Evolutionary conservation across 1,140 invertebrate species (phyloP).

Genomic region (Hylyphantes graminicola): DNA sequence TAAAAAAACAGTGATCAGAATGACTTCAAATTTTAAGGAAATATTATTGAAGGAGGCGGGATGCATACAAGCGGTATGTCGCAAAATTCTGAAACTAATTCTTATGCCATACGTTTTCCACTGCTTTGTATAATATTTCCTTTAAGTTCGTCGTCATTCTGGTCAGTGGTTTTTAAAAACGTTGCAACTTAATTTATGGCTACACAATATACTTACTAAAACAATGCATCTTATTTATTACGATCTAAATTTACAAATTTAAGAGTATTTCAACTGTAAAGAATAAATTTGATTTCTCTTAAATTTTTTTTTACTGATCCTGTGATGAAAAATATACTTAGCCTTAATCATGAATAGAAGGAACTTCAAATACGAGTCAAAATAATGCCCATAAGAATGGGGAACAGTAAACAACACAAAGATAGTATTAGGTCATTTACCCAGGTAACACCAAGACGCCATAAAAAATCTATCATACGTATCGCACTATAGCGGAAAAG

Average conservation of each 20-base stretch:
- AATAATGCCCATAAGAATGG: constrained; percentile 49
- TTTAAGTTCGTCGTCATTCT: background rate
- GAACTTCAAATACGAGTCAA: constrained; percentile 46
- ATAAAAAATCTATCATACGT: background rate
- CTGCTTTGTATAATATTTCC: too few species aligned
- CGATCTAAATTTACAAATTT: background rate
- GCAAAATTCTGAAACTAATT: too few species aligned
- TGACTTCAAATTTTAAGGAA: too few species aligned
- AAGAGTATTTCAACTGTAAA: background rate
- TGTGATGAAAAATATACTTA: constrained; percentile 42
- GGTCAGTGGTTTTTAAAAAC: background rate
- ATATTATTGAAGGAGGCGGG: too few species aligned
- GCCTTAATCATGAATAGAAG: constrained; percentile 41
- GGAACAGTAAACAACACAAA: background rate
- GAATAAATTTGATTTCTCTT: background rate
- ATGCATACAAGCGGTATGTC: too few species aligned
- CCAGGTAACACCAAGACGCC: too few species aligned
- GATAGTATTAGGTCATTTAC: background rate
- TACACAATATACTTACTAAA: background rate
- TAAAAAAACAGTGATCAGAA: too few species aligned
- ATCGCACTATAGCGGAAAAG: background rate
- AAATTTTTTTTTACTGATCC: background rate
- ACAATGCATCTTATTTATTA: background rate
- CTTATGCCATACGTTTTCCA: too few species aligned
- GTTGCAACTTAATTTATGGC: background rate